Evolutionary conservation across 1,140 invertebrate species (phyloP), one percentile per base, ranked within the genome.

Genomic region (Wiebesia pumilae): DNA sequence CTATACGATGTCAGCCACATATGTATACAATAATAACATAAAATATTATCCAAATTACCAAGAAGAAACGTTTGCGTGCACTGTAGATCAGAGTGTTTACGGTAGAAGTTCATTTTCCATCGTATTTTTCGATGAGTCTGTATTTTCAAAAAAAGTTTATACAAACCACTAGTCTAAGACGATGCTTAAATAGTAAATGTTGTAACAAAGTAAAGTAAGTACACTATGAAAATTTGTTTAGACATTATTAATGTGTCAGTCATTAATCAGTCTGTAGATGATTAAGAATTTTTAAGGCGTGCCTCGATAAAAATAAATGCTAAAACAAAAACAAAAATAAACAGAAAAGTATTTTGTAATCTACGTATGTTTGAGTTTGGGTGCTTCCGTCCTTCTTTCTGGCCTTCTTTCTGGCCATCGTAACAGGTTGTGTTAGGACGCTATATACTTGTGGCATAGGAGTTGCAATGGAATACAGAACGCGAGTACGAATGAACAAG

Each of bases 371-470:
- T 65, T 27, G 38, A 73, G 71, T 73, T 71, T 16, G 3, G 12
- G 38, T 40, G 19, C 7, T 43, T 43, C 71, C 21, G 27, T 75
- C 71, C 40, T 75, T 75, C 38, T 43, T 40, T 43, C 0, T 75
- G 71, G 71, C 71, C 71, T 75, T 75, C 71, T 75, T 75, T 75
- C 24, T 75, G 71, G 3, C 30, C 71, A 75, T 43, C 40, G 71
- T 75, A 75, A 43, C 71, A 75, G 71, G 71, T 75, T 75, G 71
- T 75, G 38, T 43, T 75, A 75, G 71, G 71, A 43, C 40, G 71
- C 71, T 38, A 43, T n/a, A n/a, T 78, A 78, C 43, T 54, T 33
- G 47, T 30, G 24, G 47, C 7, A 78, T 35, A 78, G 40, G 77
- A 27, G 30, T 43, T 78, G 77, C 71, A 75, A 75, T 43, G 71